Conservation (phyloP, 2,888 invertebrate genomes). For the Adineta ricciae region DNA sequence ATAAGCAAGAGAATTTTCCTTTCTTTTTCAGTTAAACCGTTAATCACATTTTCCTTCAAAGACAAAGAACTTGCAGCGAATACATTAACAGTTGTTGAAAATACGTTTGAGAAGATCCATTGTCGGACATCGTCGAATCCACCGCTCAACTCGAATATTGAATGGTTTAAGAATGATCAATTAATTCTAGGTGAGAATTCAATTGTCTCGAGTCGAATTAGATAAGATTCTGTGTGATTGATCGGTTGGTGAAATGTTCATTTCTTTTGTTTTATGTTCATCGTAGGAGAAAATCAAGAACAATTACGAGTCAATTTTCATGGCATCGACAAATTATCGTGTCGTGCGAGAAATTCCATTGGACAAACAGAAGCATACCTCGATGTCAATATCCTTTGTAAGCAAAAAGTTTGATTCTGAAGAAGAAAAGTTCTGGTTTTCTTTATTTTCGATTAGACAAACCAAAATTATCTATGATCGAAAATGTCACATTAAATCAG, state of each 20-base stretch:
- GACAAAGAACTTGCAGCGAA: not conserved
- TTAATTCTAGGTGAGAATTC: not conserved
- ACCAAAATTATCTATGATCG: not conserved
- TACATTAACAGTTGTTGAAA: not conserved
- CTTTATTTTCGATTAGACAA: not conserved
- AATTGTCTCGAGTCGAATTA: not conserved
- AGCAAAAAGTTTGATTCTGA: not conserved
- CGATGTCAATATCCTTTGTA: not conserved
- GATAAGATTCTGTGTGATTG: not conserved
- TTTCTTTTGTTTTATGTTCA: not conserved
- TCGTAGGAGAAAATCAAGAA: constrained; percentile 12
- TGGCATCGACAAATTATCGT: not conserved
- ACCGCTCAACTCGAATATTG: not conserved
- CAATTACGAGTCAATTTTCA: not conserved
- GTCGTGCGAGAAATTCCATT: not conserved
- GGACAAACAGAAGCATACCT: not conserved
- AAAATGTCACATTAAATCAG: not conserved
- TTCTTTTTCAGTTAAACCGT: not conserved
- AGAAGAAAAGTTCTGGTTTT: not conserved
- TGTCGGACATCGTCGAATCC: not conserved
- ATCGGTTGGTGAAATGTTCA: not conserved
- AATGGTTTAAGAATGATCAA: constrained; percentile 18
- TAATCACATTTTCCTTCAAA: not conserved
- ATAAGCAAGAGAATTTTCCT: not conserved
- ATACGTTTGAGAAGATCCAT: not conserved